Evolutionary conservation across 2,888 invertebrate species (phyloP).

Genomic region (Pegoplata infirma): DNA sequence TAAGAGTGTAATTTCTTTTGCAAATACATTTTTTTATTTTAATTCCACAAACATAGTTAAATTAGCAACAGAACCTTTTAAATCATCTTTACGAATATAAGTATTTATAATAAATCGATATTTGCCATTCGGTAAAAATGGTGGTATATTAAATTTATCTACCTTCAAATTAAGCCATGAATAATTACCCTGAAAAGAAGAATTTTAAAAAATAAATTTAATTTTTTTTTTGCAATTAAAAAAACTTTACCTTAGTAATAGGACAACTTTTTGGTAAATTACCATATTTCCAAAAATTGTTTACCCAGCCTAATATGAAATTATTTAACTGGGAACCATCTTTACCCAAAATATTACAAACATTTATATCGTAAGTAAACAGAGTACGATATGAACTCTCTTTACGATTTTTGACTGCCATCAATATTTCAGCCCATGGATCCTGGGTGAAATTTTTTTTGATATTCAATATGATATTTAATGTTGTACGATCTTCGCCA

Average conservation of each 20-base stretch:
- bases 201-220: neutral
- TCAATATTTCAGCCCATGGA: neutral
- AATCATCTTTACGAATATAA: constrained; percentile 15
- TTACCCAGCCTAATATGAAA: constrained; percentile 64
- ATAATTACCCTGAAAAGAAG: constrained; percentile 38
- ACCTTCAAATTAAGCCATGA: constrained; percentile 19
- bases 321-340: constrained; percentile 23
- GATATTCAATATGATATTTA: constrained; percentile 17
- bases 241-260: constrained; percentile 45
- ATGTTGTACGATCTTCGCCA: neutral
- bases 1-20: constrained; percentile 3
- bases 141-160: constrained; percentile 20
- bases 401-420: neutral
- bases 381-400: constrained; percentile 64
- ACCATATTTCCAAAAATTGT: constrained; percentile 63
- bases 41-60: neutral
- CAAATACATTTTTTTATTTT: constrained; percentile 18
- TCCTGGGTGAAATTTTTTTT: neutral
- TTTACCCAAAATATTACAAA: constrained; percentile 65
- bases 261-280: constrained; percentile 67
- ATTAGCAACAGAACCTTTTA: constrained; percentile 14
- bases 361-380: constrained; percentile 65
- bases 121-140: constrained; percentile 12
- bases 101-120: constrained; percentile 27
- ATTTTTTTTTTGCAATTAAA: neutral